Evolutionary conservation across 2,888 invertebrate species (phyloP).

Genomic region (Lymantria monacha): DNA sequence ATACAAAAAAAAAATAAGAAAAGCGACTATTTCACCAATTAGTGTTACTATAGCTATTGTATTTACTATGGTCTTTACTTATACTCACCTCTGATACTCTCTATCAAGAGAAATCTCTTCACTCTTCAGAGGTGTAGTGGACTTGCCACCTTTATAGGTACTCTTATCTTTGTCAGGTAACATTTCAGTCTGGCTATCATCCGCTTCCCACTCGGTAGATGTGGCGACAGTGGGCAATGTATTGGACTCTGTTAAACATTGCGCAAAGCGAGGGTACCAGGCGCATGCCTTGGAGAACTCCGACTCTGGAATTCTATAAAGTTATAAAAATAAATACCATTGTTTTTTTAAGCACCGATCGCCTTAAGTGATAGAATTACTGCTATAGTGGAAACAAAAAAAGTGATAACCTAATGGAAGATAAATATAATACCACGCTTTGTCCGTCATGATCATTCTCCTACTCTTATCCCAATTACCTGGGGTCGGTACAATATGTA

Average conservation of each 20-base stretch:
- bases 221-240: conserved; percentile 31
- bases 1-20: too few relatives aligned
- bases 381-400: too few relatives aligned
- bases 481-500: too few relatives aligned
- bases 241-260: conserved; percentile 37
- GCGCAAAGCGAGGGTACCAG: conserved; percentile 59
- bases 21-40: too few relatives aligned
- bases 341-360: not conserved
- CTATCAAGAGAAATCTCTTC: conserved; percentile 56
- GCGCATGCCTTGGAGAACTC: conserved; percentile 39
- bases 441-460: too few relatives aligned
- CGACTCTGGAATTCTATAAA: conserved; percentile 48
- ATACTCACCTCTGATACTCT: conserved; percentile 70
- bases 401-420: too few relatives aligned
- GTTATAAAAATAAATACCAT: not conserved
- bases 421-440: too few relatives aligned
- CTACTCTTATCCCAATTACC: too few relatives aligned
- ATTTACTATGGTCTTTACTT: too few relatives aligned
- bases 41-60: too few relatives aligned
- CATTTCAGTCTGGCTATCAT: conserved; percentile 42
- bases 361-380: too few relatives aligned
- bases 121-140: conserved; percentile 40
- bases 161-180: conserved; percentile 9
- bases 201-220: conserved; percentile 63
- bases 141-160: conserved; percentile 7